Evolutionary conservation across 2,113 vertebrate species (phyloP).

Genomic region (Rhagologus leucostigma): DNA sequence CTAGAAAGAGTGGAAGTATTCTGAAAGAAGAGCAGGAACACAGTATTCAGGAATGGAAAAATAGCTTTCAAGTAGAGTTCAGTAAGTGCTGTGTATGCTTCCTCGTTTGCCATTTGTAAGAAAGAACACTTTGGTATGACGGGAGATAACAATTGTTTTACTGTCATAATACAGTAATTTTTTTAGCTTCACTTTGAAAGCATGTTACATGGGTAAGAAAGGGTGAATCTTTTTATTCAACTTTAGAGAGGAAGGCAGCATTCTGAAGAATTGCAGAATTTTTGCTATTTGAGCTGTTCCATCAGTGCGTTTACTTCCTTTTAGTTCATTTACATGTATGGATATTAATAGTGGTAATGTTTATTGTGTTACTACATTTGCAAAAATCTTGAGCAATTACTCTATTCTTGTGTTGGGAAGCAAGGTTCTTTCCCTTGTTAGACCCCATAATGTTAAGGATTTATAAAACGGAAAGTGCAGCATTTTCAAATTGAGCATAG

Average conservation of each 20-base stretch:
- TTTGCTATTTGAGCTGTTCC: not conserved
- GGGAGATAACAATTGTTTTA: not conserved
- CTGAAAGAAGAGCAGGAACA: not conserved
- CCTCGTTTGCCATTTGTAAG: not conserved
- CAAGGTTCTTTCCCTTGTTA: not conserved
- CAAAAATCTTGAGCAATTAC: not conserved
- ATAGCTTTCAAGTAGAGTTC: not conserved
- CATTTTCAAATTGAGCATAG: not conserved
- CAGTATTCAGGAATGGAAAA: not conserved
- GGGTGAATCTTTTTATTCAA: not conserved
- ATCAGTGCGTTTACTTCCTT: not conserved
- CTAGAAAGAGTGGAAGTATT: not conserved
- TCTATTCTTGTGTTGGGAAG: not conserved
- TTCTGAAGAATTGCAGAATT: not conserved
- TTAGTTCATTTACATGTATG: not conserved
- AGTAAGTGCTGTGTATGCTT: not conserved
- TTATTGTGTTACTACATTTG: not conserved
- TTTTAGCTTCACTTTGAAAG: not conserved
- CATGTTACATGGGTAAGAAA: not conserved
- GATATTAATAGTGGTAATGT: not conserved
- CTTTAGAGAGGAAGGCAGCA: not conserved
- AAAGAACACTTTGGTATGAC: not conserved
- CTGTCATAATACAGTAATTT: not conserved
- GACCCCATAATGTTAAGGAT: not conserved
- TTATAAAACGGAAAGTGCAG: not conserved